Percentiles rank a stretch among this genome's conserved stretches.
phyloP scores from a whole-genome alignment of 2,888 invertebrate genomes.

The Polietes domitor region DNA sequence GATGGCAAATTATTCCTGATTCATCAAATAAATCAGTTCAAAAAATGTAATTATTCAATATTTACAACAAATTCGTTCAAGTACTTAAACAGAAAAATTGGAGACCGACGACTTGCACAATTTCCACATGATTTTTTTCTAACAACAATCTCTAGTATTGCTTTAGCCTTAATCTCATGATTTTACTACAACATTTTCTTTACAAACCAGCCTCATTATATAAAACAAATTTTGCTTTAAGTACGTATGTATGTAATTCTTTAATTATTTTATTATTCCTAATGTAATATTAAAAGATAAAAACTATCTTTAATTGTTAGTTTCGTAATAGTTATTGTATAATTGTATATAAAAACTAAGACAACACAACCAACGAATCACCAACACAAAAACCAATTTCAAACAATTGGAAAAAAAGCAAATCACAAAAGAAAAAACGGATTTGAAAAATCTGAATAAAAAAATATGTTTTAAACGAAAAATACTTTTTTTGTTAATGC shows the following conservation, averaged over 20 bases:
- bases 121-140: background rate
- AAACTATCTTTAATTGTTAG: background rate
- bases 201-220: background rate
- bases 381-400: background rate
- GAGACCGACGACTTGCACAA: conserved; percentile 17
- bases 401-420: background rate
- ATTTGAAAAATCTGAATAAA: conserved; percentile 11
- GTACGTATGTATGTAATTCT: too few species aligned
- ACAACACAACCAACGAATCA: conserved; percentile 3
- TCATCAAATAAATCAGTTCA: too few species aligned
- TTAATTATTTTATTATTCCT: background rate
- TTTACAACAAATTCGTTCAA: conserved; percentile 32
- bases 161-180: background rate
- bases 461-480: conserved; percentile 23
- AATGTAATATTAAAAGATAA: background rate
- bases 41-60: too few species aligned
- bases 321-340: background rate
- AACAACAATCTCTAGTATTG: background rate
- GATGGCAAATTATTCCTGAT: too few species aligned
- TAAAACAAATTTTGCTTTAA: background rate
- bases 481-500: background rate
- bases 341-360: background rate
- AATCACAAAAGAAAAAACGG: conserved; percentile 1
- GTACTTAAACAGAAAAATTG: conserved; percentile 11
- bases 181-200: background rate